Evolutionary conservation across 2,888 invertebrate genomes (phyloP).

Genomic region (Oithona nana): DNA sequence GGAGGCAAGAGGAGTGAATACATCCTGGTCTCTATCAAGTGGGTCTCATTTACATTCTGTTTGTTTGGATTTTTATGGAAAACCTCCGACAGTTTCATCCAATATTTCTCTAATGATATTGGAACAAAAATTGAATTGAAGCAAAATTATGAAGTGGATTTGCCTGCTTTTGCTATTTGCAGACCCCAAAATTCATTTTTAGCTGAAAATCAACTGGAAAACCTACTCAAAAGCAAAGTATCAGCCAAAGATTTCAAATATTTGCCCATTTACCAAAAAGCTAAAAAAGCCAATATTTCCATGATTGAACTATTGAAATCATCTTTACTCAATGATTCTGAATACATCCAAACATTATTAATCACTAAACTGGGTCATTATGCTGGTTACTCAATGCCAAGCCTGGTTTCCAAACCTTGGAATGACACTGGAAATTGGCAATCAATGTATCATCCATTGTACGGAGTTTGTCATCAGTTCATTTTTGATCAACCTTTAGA

Average conservation of each 20-base stretch:
- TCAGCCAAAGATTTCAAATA: neutral
- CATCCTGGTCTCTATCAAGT: no score
- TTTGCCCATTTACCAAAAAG: neutral
- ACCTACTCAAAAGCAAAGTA: neutral
- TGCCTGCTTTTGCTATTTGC: neutral
- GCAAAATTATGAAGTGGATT: neutral
- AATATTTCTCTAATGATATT: neutral
- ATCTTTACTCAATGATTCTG: neutral
- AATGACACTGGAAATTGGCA: neutral
- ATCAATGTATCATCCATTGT: neutral
- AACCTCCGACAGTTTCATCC: neutral
- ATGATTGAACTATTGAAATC: neutral
- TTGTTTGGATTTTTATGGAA: neutral
- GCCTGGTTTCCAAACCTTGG: neutral
- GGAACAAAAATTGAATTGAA: neutral
- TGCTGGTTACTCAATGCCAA: neutral
- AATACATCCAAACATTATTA: neutral
- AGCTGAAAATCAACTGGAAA: neutral
- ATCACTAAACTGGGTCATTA: neutral
- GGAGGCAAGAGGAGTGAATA: no score
- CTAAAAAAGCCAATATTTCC: neutral
- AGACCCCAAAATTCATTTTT: neutral
- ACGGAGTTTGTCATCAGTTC: neutral
- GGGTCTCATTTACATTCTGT: neutral
- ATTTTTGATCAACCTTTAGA: neutral